These are phyloP conservation scores for Cyanoramphus novaezelandiae DNA, from an alignment of 2,113 vertebrate species.

Conservation along the genomic window DNA sequence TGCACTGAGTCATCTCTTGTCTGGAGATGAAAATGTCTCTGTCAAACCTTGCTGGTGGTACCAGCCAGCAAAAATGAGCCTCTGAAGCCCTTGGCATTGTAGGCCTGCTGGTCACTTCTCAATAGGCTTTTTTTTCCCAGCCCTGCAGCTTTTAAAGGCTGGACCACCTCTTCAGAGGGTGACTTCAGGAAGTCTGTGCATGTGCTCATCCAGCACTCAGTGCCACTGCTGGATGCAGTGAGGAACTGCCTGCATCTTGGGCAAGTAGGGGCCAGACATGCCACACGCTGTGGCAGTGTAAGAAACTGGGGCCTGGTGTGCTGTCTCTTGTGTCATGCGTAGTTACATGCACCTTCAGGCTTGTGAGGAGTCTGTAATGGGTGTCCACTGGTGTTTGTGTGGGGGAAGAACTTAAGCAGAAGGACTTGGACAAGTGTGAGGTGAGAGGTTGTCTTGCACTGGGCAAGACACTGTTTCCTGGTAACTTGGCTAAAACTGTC, in stretches of 20 bases:
- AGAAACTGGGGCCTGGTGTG: background rate
- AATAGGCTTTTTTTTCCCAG: background rate
- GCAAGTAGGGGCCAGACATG: rapidly evolving
- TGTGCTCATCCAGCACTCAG: background rate
- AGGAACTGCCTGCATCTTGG: rapidly evolving
- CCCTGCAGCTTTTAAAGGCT: background rate
- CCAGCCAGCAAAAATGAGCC: background rate
- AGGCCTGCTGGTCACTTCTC: background rate
- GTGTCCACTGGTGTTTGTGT: rapidly evolving
- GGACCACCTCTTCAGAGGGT: background rate
- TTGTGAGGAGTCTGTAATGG: background rate
- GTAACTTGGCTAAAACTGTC: background rate
- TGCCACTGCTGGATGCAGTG: rapidly evolving
- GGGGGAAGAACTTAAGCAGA: background rate
- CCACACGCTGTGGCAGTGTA: background rate
- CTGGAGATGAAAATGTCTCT: background rate
- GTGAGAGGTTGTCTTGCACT: background rate
- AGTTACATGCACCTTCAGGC: background rate
- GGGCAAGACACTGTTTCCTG: background rate
- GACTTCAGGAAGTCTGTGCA: background rate
- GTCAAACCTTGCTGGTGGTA: background rate
- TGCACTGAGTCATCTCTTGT: background rate
- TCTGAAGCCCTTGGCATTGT: rapidly evolving
- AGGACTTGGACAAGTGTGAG: background rate
- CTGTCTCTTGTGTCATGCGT: rapidly evolving